These are phyloP conservation scores for Nesogale talazaci DNA, from an alignment of 2,113 vertebrate genomes.

Conservation along the genomic window DNA sequence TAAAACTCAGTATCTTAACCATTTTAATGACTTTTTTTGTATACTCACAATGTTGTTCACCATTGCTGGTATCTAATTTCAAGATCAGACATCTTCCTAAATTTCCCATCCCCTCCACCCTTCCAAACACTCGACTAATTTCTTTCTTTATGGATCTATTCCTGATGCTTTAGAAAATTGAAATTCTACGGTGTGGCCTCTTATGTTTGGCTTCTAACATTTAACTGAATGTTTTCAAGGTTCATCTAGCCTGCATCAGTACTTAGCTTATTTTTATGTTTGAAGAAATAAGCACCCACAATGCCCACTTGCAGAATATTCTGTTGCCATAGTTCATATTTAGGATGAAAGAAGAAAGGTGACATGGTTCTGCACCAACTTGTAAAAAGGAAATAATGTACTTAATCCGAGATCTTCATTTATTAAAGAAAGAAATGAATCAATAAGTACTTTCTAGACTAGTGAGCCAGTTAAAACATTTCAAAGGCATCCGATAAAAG, in stretches of 20 bases:
- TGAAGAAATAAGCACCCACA: constrained; percentile 9
- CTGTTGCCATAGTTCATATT: constrained; percentile 26
- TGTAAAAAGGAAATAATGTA: constrained; percentile 57
- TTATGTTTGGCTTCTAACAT: too few relatives aligned
- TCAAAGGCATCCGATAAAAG: constrained; percentile 62
- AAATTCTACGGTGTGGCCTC: neutral
- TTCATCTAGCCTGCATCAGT: neutral
- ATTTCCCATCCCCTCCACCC: neutral
- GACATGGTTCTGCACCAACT: constrained; percentile 43
- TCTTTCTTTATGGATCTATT: neutral
- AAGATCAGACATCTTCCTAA: neutral
- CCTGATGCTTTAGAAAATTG: neutral
- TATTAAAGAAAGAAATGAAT: neutral
- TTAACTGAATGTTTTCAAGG: too few relatives aligned
- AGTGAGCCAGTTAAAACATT: constrained; percentile 37
- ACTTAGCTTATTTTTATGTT: constrained; percentile 13
- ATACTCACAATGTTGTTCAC: neutral
- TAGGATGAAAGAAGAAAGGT: constrained; percentile 29
- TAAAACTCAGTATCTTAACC: neutral
- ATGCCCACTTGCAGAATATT: neutral
- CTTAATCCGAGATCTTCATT: constrained; percentile 54
- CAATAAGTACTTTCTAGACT: neutral
- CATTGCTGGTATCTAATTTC: neutral
- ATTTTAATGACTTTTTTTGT: neutral
- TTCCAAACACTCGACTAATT: neutral